phyloP scores from a whole-genome alignment of 2,113 vertebrate species.

The Scopus umbretta region DNA sequence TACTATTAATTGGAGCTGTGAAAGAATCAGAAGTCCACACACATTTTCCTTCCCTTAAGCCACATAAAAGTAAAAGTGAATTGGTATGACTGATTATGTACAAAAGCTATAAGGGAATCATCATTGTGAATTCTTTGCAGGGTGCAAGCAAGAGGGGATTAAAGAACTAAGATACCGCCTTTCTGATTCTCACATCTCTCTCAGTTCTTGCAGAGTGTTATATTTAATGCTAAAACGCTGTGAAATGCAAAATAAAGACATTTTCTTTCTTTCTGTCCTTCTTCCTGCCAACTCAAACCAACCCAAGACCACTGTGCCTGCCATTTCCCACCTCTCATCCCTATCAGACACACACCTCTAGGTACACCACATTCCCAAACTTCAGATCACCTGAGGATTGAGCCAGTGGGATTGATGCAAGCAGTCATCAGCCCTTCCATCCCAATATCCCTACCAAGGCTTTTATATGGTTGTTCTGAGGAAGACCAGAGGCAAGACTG shows the following conservation, averaged over 20 bases:
- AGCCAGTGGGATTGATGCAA: constrained; percentile 39
- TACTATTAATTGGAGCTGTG: not conserved
- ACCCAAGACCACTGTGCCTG: constrained; percentile 62
- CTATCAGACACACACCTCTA: constrained; percentile 78
- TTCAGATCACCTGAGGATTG: constrained; percentile 62
- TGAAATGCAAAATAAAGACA: not conserved
- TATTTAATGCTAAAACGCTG: not conserved
- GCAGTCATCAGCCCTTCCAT: constrained; percentile 48
- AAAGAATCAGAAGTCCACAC: not conserved
- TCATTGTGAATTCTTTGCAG: not conserved
- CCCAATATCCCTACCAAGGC: constrained; percentile 48
- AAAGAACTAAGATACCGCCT: not conserved
- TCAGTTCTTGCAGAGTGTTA: not conserved
- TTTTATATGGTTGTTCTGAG: constrained; percentile 59
- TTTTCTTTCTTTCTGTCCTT: not conserved
- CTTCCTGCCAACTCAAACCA: constrained; percentile 18
- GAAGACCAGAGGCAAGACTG: constrained; percentile 72
- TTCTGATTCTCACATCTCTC: not conserved
- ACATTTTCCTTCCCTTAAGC: not conserved
- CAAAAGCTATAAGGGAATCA: not conserved
- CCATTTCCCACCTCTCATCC: constrained; percentile 69
- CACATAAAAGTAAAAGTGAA: not conserved
- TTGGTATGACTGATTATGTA: not conserved
- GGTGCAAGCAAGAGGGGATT: not conserved
- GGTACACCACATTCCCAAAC: constrained; percentile 72